phyloP scores from a whole-genome alignment of 2,797 vertebrate species.

The Coccyzus lansbergi region DNA sequence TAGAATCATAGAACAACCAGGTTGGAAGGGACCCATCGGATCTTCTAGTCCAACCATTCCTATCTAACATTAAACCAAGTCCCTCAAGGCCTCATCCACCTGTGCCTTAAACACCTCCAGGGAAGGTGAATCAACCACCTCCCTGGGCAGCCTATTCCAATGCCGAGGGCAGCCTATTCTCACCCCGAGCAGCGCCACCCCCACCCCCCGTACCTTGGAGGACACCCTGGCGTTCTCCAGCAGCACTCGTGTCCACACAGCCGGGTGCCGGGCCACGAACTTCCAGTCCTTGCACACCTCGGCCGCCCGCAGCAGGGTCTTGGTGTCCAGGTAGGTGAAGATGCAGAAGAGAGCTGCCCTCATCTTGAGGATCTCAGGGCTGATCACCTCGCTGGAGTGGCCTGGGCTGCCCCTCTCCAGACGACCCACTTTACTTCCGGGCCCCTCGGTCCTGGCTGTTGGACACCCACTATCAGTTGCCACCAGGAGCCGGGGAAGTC shows the following conservation, averaged over 20 bases:
- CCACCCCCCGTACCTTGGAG: constrained; percentile 85
- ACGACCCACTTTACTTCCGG: constrained; percentile 70
- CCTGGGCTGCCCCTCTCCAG: constrained; percentile 89
- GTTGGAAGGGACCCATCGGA: too few species aligned
- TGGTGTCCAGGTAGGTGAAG: constrained; percentile 97
- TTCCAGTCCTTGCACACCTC: constrained; percentile 97
- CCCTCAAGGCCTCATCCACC: too few species aligned
- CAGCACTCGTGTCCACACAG: constrained; percentile 95
- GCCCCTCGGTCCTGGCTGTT: constrained; percentile 68
- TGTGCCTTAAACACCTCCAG: too few species aligned
- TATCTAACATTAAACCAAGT: too few species aligned
- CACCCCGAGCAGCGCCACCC: accelerated
- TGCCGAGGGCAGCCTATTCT: too few species aligned
- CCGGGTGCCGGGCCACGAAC: constrained; percentile 95
- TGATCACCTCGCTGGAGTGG: constrained; percentile 94
- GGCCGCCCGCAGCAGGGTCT: constrained; percentile 89
- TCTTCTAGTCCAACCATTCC: too few species aligned
- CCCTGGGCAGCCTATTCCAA: too few species aligned
- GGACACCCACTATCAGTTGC: neutral
- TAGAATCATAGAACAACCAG: too few species aligned
- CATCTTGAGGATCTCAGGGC: constrained; percentile 97
- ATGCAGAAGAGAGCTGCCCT: constrained; percentile 96
- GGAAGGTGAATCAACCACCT: too few species aligned
- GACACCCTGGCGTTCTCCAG: constrained; percentile 95
- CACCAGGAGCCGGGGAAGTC: accelerated